Conservation (phyloP, 2,888 invertebrate species). For the Caenorhabditis imperialis region DNA sequence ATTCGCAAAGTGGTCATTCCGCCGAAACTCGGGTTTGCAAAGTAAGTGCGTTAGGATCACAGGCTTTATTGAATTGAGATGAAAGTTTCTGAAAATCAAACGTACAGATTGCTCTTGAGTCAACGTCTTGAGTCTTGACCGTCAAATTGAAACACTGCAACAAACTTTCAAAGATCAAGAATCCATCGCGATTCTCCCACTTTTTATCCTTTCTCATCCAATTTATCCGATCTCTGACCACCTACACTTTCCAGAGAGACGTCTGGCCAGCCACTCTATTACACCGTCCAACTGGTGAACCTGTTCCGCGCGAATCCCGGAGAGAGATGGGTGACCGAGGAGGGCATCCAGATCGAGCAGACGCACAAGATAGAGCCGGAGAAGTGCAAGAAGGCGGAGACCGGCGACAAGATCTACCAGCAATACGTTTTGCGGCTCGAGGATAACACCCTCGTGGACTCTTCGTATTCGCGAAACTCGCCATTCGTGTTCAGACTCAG, state of each 20-base stretch:
- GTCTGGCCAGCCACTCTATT: slow-evolving; percentile 38
- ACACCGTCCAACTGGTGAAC: slow-evolving; percentile 51
- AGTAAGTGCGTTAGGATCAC: slow-evolving; percentile 22
- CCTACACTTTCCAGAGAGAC: slow-evolving; percentile 26
- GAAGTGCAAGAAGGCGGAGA: slow-evolving; percentile 44
- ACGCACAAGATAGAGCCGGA: slow-evolving; percentile 45
- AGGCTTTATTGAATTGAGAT: background rate
- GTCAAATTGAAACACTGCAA: no score
- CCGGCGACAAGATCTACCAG: slow-evolving; percentile 51
- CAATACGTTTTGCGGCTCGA: slow-evolving; percentile 45
- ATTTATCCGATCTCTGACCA: background rate
- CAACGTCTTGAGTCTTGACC: no score
- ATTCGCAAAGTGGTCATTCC: slow-evolving; percentile 51
- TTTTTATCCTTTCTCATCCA: slow-evolving; percentile 10
- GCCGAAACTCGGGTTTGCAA: slow-evolving; percentile 44
- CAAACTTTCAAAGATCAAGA: slow-evolving; percentile 4
- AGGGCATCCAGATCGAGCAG: slow-evolving; percentile 59
- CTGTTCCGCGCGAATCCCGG: slow-evolving; percentile 51
- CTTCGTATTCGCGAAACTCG: slow-evolving; percentile 42
- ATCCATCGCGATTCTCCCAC: background rate
- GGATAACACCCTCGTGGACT: slow-evolving; percentile 52
- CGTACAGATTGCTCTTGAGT: no score
- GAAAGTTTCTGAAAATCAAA: no score
- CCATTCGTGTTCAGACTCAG: slow-evolving; percentile 48
- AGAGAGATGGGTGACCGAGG: slow-evolving; percentile 49